Evolutionary conservation across 2,888 invertebrate genomes (phyloP).

Genomic region (Drosophila colorata): DNA sequence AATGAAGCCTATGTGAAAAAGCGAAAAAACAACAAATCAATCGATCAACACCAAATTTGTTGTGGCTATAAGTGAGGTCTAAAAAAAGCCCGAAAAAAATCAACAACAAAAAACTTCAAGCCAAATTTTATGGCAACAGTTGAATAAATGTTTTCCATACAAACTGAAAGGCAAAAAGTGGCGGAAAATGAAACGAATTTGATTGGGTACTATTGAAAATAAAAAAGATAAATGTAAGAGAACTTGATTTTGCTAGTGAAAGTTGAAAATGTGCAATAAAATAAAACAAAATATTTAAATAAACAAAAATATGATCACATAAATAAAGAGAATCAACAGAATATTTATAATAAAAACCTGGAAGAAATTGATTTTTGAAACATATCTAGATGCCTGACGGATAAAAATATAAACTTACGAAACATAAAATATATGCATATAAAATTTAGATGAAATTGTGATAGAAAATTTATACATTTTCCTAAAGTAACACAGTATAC

Average conservation of each 20-base stretch:
- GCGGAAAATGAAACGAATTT: slow-evolving; percentile 14
- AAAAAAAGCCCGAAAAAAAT: slow-evolving; percentile 16
- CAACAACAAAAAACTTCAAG: slow-evolving; percentile 11
- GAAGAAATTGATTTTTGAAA: too few relatives aligned
- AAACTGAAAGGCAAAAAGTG: slow-evolving; percentile 26
- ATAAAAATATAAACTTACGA: too few relatives aligned
- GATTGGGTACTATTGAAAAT: not conserved
- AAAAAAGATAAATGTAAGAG: not conserved
- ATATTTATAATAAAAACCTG: too few relatives aligned
- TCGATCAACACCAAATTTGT: slow-evolving; percentile 43
- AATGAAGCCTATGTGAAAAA: slow-evolving; percentile 53
- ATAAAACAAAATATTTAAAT: too few relatives aligned
- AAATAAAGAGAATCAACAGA: too few relatives aligned
- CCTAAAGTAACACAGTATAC: too few relatives aligned
- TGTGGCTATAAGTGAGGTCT: slow-evolving; percentile 23
- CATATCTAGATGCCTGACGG: too few relatives aligned
- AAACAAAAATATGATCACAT: not conserved
- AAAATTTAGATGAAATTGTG: too few relatives aligned
- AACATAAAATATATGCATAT: too few relatives aligned
- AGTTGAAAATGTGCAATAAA: not conserved
- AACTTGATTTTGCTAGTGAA: not conserved
- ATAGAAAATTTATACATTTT: too few relatives aligned
- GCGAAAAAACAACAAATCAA: slow-evolving; percentile 58
- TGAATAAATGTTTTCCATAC: slow-evolving; percentile 34
- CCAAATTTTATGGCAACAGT: slow-evolving; percentile 34